phyloP scores from a whole-genome alignment of 2,888 invertebrate species.

The Chaitophorus viminalis region DNA sequence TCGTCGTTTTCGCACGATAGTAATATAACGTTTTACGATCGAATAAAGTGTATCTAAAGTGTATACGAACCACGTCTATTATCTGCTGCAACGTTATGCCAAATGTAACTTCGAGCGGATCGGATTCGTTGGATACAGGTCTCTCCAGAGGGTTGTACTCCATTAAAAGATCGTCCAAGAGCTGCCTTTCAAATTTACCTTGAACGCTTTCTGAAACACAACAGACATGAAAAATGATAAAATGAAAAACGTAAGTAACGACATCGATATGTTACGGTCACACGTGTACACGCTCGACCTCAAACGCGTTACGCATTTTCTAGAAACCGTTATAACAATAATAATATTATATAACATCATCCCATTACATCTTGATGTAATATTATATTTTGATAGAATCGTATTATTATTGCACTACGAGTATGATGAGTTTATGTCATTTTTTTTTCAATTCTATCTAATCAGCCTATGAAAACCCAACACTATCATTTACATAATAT shows the following conservation, averaged over 20 bases:
- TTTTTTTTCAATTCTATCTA: too few relatives aligned
- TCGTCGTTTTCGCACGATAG: conserved; percentile 20
- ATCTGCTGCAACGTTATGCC: conserved; percentile 92
- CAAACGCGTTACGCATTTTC: not conserved
- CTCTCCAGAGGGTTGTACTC: conserved; percentile 87
- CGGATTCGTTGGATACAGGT: conserved; percentile 91
- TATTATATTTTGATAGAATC: too few relatives aligned
- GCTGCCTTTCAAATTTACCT: conserved; percentile 88
- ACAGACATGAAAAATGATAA: conserved; percentile 6
- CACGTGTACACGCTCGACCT: not conserved
- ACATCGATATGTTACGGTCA: not conserved
- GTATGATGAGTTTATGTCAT: too few relatives aligned
- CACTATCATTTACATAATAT: too few relatives aligned
- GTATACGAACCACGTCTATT: conserved; percentile 89
- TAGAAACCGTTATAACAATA: too few relatives aligned
- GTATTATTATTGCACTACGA: too few relatives aligned
- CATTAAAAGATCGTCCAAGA: conserved; percentile 83
- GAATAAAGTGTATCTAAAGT: conserved; percentile 77
- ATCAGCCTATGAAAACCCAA: too few relatives aligned
- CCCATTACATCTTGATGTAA: too few relatives aligned
- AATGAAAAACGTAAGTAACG: conserved; percentile 1
- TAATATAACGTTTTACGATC: conserved; percentile 66
- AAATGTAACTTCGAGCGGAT: conserved; percentile 88
- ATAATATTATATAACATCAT: too few relatives aligned
- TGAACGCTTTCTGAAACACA: conserved; percentile 81